These are phyloP conservation scores for Scrobipalpa atriplicella DNA, from an alignment of 2,888 invertebrate species.

Conservation along the genomic window DNA sequence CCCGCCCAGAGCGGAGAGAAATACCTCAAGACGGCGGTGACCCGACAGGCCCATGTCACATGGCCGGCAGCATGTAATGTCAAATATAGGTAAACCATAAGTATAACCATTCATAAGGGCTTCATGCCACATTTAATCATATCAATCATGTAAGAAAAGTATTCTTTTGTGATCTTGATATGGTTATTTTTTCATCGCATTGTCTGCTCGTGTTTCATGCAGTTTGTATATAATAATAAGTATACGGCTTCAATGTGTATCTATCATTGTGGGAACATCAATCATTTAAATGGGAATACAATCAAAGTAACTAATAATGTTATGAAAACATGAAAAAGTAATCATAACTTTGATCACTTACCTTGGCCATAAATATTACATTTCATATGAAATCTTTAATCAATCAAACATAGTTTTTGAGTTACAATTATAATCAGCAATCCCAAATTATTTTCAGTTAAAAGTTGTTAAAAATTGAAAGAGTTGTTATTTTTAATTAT, in stretches of 20 bases:
- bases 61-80: slow-evolving; percentile 78
- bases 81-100: slow-evolving; percentile 80
- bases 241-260: slow-evolving; percentile 21
- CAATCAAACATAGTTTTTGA: too few relatives aligned
- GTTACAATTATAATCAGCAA: background rate
- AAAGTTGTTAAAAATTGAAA: background rate
- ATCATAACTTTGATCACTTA: slow-evolving; percentile 50
- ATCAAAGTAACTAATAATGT: background rate
- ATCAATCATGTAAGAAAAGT: slow-evolving; percentile 56
- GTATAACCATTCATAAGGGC: slow-evolving; percentile 82
- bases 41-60: slow-evolving; percentile 75
- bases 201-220: slow-evolving; percentile 30
- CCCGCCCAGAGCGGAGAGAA: slow-evolving; percentile 80
- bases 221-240: slow-evolving; percentile 20
- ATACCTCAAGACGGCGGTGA: slow-evolving; percentile 72
- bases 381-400: slow-evolving; percentile 28
- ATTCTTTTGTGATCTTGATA: slow-evolving; percentile 52
- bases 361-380: slow-evolving; percentile 13
- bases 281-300: background rate
- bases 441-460: background rate
- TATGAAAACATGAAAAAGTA: slow-evolving; percentile 48
- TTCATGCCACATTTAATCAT: slow-evolving; percentile 64
- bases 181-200: slow-evolving; percentile 67
- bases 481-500: background rate
- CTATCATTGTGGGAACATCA: background rate